Percentiles rank a stretch among this genome's conserved stretches.
phyloP scores from a whole-genome alignment of 2,113 vertebrate genomes.

The Parus major region DNA sequence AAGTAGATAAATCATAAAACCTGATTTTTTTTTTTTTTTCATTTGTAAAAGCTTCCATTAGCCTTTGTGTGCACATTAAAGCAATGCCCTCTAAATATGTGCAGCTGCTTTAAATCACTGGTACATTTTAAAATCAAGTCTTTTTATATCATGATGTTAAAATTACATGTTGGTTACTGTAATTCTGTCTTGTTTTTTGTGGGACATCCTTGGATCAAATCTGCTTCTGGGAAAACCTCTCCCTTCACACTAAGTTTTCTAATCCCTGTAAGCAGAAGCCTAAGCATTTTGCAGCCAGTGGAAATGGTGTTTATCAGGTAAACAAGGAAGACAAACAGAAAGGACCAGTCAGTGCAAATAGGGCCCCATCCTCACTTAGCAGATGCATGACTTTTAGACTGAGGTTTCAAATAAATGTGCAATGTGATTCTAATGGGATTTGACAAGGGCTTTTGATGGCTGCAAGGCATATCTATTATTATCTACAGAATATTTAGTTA shows the following conservation, averaged over 20 bases:
- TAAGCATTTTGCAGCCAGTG: constrained; percentile 3
- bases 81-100: constrained; percentile 51
- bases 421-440: constrained; percentile 65
- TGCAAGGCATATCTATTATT: constrained; percentile 61
- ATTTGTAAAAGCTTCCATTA: constrained; percentile 79
- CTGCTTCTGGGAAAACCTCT: constrained; percentile 49
- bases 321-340: constrained; percentile 39
- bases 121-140: constrained; percentile 61
- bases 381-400: constrained; percentile 37
- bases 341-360: constrained; percentile 41
- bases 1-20: constrained; percentile 83
- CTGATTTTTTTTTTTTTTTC: constrained; percentile 29
- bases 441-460: constrained; percentile 60
- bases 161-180: constrained; percentile 73
- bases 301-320: constrained; percentile 33
- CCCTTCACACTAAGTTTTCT: constrained; percentile 8
- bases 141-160: constrained; percentile 73
- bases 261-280: constrained; percentile 38
- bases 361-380: constrained; percentile 55
- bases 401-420: constrained; percentile 37
- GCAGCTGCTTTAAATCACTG: constrained; percentile 70
- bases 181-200: constrained; percentile 71
- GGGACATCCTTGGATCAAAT: constrained; percentile 46
- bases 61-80: constrained; percentile 64
- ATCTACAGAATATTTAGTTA: constrained; percentile 65